Percentiles rank a stretch among this genome's conserved stretches.
phyloP scores from a whole-genome alignment of 2,888 invertebrate species.

The Ophion slaviceki region DNA sequence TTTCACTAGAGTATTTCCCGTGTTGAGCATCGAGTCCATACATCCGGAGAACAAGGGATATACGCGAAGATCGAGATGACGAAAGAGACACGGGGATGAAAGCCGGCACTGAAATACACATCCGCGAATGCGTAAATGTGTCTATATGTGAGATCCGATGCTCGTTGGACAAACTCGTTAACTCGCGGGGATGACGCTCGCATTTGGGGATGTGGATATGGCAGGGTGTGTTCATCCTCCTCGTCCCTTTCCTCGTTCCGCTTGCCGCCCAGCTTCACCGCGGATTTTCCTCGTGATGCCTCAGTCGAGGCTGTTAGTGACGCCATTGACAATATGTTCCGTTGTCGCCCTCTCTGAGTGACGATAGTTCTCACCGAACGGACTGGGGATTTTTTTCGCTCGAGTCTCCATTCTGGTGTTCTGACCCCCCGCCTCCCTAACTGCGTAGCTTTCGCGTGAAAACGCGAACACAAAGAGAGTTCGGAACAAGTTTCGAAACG shows the following conservation, averaged over 20 bases:
- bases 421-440: neutral
- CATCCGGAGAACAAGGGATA: neutral
- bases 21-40: conserved; percentile 38
- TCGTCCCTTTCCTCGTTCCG: neutral
- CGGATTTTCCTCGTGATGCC: conserved; percentile 21
- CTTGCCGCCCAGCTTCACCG: neutral
- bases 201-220: conserved; percentile 37
- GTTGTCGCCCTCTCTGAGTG: conserved; percentile 19
- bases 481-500: conserved; percentile 15
- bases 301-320: conserved; percentile 30
- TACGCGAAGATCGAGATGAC: conserved; percentile 21
- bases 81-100: conserved; percentile 13
- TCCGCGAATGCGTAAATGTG: neutral
- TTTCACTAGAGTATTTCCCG: neutral
- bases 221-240: conserved; percentile 45
- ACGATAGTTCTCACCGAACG: conserved; percentile 32
- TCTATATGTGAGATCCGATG: conserved; percentile 11
- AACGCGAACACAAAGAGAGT: neutral
- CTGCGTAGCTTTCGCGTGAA: neutral
- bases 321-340: conserved; percentile 44
- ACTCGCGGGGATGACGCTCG: conserved; percentile 62
- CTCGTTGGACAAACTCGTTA: conserved; percentile 67
- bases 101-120: conserved; percentile 38
- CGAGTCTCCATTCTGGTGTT: neutral
- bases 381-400: conserved; percentile 12